phyloP scores from a whole-genome alignment of 2,113 vertebrate genomes.

The Cairina moschata region DNA sequence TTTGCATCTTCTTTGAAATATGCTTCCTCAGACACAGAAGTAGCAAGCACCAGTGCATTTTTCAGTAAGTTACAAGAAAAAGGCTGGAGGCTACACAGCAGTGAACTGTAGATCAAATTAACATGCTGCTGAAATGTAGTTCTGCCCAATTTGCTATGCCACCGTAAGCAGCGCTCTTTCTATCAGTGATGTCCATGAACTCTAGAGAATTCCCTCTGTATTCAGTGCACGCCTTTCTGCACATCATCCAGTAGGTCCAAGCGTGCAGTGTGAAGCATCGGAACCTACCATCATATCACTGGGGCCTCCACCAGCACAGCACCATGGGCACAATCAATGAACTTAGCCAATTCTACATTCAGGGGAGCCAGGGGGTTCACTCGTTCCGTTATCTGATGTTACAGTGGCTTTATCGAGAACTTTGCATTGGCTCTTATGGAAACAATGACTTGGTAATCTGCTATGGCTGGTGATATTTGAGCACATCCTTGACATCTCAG shows the following conservation, averaged over 20 bases:
- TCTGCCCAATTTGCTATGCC: neutral
- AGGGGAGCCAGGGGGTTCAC: neutral
- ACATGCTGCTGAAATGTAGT: neutral
- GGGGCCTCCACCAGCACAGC: neutral
- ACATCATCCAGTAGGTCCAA: neutral
- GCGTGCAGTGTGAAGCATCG: neutral
- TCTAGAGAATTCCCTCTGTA: neutral
- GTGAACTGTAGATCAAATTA: neutral
- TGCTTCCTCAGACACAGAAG: neutral
- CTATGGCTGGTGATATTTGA: neutral
- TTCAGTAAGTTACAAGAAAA: neutral
- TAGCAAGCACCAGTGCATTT: neutral
- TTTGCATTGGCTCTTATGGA: neutral
- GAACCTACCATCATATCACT: neutral
- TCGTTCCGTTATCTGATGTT: neutral
- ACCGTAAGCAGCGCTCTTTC: neutral
- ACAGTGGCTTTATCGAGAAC: neutral
- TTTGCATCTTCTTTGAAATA: neutral
- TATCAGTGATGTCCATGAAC: rapidly evolving
- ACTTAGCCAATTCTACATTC: neutral
- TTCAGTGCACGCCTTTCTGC: neutral
- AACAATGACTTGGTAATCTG: neutral
- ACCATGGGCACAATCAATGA: neutral
- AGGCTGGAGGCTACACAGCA: neutral
- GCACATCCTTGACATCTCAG: neutral